Evolutionary conservation across 2,888 invertebrate genomes (phyloP).

Genomic region (Leucozona laternaria): DNA sequence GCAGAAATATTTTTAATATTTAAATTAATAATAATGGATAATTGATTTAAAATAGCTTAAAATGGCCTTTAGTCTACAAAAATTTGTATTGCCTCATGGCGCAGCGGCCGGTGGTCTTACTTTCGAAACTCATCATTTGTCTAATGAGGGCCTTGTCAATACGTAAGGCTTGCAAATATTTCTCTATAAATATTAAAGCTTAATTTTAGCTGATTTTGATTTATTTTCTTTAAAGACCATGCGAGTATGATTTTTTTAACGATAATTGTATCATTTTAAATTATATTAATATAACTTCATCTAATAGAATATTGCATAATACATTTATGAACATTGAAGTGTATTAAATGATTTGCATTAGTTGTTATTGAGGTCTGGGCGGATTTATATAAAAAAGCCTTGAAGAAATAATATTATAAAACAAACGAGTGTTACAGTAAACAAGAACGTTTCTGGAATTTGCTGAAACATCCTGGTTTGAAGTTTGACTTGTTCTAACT

Average conservation of each 20-base stretch:
- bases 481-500: neutral
- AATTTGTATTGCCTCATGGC: too few relatives aligned
- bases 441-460: neutral
- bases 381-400: neutral
- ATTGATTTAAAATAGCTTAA: too few relatives aligned
- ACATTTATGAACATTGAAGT: neutral
- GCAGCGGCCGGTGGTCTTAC: too few relatives aligned
- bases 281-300: slow-evolving; percentile 12
- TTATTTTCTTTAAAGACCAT: neutral
- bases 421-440: neutral
- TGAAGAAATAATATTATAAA: neutral
- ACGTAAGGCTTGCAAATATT: too few relatives aligned
- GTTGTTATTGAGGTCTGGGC: neutral
- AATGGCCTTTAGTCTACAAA: too few relatives aligned
- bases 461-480: neutral
- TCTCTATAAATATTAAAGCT: too few relatives aligned
- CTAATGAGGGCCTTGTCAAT: too few relatives aligned
- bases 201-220: too few relatives aligned
- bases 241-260: neutral
- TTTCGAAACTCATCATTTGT: too few relatives aligned
- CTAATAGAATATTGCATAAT: slow-evolving; percentile 44
- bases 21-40: too few relatives aligned
- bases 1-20: too few relatives aligned
- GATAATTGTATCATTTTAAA: neutral
- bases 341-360: neutral